phyloP scores from a whole-genome alignment of 2,888 invertebrate genomes.

The Ochlodes sylvanus region DNA sequence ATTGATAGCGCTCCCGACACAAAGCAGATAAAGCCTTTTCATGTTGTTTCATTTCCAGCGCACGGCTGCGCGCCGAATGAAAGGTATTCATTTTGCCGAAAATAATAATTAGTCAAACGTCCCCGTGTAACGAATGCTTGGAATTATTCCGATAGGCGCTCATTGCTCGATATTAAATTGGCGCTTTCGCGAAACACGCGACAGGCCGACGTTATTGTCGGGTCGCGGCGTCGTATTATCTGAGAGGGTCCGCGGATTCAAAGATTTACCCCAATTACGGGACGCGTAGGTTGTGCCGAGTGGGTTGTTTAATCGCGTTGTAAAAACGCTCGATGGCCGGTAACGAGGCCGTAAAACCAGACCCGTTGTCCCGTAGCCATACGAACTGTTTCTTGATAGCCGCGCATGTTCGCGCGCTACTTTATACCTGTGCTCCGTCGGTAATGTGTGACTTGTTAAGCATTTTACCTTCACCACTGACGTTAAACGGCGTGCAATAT shows the following conservation, averaged over 20 bases:
- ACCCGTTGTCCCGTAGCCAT: slow-evolving; percentile 61
- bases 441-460: slow-evolving; percentile 34
- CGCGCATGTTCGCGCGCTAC: slow-evolving; percentile 31
- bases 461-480: slow-evolving; percentile 29
- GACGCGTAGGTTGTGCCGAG: slow-evolving; percentile 63
- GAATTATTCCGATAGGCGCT: slow-evolving; percentile 45
- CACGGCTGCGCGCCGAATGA: slow-evolving; percentile 30
- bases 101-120: slow-evolving; percentile 43
- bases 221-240: slow-evolving; percentile 37
- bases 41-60: slow-evolving; percentile 62
- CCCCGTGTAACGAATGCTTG: slow-evolving; percentile 48
- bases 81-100: slow-evolving; percentile 36
- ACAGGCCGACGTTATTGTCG: neutral
- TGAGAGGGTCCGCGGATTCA: slow-evolving; percentile 59
- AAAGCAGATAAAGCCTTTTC: slow-evolving; percentile 72
- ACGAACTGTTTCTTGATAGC: slow-evolving; percentile 55
- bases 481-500: slow-evolving; percentile 14
- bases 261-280: slow-evolving; percentile 77
- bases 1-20: slow-evolving; percentile 65
- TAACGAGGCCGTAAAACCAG: slow-evolving; percentile 73
- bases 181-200: slow-evolving; percentile 13
- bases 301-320: slow-evolving; percentile 72
- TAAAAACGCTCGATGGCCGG: slow-evolving; percentile 75
- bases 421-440: slow-evolving; percentile 14
- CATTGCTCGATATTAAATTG: slow-evolving; percentile 36